Conservation (phyloP, 92 coral and sea anemone species). For the Muricea muricata region DNA sequence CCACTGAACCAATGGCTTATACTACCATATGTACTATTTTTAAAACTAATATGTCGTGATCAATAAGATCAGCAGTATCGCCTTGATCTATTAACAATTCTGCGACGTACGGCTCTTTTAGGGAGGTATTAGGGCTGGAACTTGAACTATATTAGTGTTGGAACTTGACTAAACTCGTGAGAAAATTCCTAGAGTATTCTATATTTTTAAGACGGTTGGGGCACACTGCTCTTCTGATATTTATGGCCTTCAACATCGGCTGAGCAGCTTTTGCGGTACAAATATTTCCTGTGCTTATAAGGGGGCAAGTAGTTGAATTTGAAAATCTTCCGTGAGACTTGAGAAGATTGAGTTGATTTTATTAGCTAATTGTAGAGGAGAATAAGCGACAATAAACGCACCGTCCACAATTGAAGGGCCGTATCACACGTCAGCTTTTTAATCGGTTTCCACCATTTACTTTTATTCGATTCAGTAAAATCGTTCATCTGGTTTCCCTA, state of each 20-base stretch:
- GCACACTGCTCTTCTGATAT: not conserved
- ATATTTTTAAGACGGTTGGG: too few species aligned
- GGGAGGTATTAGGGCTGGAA: not conserved
- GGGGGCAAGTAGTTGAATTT: not conserved
- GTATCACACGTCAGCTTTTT: not conserved
- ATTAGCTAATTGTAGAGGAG: not conserved
- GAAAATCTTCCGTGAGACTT: not conserved
- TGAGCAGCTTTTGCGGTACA: not conserved
- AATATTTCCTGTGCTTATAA: not conserved
- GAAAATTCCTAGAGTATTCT: too few species aligned
- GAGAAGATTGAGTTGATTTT: not conserved
- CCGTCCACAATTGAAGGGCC: not conserved
- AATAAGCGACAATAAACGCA: not conserved
- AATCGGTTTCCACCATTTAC: not conserved
- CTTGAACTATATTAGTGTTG: not conserved
- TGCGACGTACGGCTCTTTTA: not conserved
- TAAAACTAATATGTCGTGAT: not conserved
- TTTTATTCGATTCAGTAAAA: not conserved
- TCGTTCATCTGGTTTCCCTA: not conserved
- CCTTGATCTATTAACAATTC: not conserved
- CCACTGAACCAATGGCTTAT: not conserved
- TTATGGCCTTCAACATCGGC: not conserved
- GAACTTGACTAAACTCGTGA: not conserved
- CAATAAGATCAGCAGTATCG: not conserved
- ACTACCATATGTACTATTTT: not conserved